phyloP scores from a whole-genome alignment of 2,888 invertebrate genomes.

The Nebria salina region DNA sequence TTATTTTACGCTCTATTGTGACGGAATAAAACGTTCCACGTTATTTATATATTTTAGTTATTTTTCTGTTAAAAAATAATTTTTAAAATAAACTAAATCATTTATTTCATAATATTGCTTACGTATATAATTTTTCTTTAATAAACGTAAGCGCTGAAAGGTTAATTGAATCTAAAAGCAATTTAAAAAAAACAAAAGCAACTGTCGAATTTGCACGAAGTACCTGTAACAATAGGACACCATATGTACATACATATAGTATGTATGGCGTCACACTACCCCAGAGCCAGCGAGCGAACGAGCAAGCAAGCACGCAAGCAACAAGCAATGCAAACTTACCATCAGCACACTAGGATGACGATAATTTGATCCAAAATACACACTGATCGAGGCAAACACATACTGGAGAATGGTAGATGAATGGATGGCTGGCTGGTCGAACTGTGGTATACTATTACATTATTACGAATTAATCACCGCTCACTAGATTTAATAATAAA shows the following conservation, averaged over 20 bases:
- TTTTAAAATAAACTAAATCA: too few species aligned
- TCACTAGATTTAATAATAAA: not conserved
- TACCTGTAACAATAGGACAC: not conserved
- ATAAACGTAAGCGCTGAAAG: too few species aligned
- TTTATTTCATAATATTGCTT: too few species aligned
- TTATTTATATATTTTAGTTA: too few species aligned
- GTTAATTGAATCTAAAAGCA: too few species aligned
- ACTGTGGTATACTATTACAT: not conserved
- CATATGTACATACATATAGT: not conserved
- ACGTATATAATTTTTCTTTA: too few species aligned
- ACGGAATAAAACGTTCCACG: too few species aligned
- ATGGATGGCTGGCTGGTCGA: not conserved
- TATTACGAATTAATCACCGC: not conserved
- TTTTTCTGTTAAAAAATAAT: too few species aligned
- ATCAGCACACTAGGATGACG: not conserved
- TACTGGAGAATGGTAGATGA: not conserved
- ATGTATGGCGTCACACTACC: not conserved
- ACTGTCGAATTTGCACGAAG: not conserved
- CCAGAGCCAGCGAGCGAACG: not conserved
- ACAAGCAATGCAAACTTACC: not conserved
- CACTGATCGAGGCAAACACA: not conserved
- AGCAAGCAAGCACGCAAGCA: not conserved
- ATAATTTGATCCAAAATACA: constrained; percentile 1
- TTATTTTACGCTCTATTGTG: too few species aligned
- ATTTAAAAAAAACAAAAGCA: not conserved